Evolutionary conservation across 2,888 invertebrate species (phyloP).

Genomic region (Drosophila subsilvestris): DNA sequence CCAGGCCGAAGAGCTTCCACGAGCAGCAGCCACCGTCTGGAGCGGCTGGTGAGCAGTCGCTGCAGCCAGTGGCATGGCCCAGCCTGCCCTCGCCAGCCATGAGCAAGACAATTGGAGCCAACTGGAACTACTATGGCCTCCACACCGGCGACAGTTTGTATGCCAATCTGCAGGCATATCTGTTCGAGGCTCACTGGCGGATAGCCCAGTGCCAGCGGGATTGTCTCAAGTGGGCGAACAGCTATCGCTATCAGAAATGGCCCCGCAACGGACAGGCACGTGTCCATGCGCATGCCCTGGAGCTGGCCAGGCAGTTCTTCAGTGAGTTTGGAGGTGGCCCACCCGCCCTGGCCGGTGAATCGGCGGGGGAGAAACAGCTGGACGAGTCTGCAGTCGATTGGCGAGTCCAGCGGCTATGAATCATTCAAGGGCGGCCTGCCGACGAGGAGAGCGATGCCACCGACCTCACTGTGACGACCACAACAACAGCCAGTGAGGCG

Average conservation of each 20-base stretch:
- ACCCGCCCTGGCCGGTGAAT: slow-evolving; percentile 48
- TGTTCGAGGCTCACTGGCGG: slow-evolving; percentile 92
- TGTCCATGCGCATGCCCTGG: slow-evolving; percentile 75
- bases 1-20: slow-evolving; percentile 77
- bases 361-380: slow-evolving; percentile 79
- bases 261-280: slow-evolving; percentile 67
- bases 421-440: slow-evolving; percentile 87
- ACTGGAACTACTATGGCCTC: slow-evolving; percentile 86
- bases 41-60: background rate
- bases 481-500: slow-evolving; percentile 54
- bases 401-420: slow-evolving; percentile 91
- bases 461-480: slow-evolving; percentile 49
- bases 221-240: slow-evolving; percentile 91
- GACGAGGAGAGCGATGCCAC: slow-evolving; percentile 84
- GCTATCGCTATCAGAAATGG: slow-evolving; percentile 88
- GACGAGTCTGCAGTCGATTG: slow-evolving; percentile 89
- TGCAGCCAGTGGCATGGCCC: slow-evolving; percentile 47
- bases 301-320: slow-evolving; percentile 83
- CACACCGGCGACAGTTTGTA: slow-evolving; percentile 88
- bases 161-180: slow-evolving; percentile 93
- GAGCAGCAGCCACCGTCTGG: slow-evolving; percentile 42
- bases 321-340: slow-evolving; percentile 73
- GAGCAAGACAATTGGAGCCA: slow-evolving; percentile 84
- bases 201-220: slow-evolving; percentile 90
- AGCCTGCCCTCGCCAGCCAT: slow-evolving; percentile 79